Evolutionary conservation across 2,888 invertebrate species (phyloP), one percentile per base, ranked within the genome.

Genomic region (Ormyrus rosae): DNA sequence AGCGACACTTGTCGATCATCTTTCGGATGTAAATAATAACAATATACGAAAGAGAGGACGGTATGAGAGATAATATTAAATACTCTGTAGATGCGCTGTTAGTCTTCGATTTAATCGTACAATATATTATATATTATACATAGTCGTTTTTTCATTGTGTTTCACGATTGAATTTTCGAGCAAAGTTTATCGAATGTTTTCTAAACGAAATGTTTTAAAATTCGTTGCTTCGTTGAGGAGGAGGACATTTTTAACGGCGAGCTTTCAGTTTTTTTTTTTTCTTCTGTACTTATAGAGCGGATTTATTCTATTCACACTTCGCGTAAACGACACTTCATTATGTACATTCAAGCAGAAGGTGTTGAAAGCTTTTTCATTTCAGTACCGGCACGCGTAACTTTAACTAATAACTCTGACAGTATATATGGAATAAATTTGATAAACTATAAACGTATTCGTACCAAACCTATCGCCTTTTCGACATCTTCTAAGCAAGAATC

Each of bases 21-120:
- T 68, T 63, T 79, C 69, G 69, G 56, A 56, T 79, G 79, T 74
- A 79, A 74, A 79, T 79, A 79, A 45, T 64, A 19, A 19, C 19
- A 19, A 19, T 19, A 19, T 19, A 34, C 4, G 60, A 63, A 34
- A 69, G 51, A 58, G 50, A 34, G 13, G 45, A 50, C 63, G 64
- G 10, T 73, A 56, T 61, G 11, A 9, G 55, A 51, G 5, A 53
- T 34, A 19, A 46, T 19, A 19, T 6, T 56, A 13, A 77, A 64
- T 56, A 70, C 63, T 55, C 70, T 13, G 10, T 50, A 58, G 6
- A 19, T 19, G 19, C 10, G 10, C 55, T 64, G 8, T 71, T 60
- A 50, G 10, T 51, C 60, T 34, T 61, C 45, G 53, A 64, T 19
- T 50, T 51, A n/a, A 13, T n/a, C 48, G n/a, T 64, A 13, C 19